Percentiles rank a stretch among this genome's conserved stretches.
Conservation (phyloP, 1,140 invertebrate species). For the Bombus huntii region DNA sequence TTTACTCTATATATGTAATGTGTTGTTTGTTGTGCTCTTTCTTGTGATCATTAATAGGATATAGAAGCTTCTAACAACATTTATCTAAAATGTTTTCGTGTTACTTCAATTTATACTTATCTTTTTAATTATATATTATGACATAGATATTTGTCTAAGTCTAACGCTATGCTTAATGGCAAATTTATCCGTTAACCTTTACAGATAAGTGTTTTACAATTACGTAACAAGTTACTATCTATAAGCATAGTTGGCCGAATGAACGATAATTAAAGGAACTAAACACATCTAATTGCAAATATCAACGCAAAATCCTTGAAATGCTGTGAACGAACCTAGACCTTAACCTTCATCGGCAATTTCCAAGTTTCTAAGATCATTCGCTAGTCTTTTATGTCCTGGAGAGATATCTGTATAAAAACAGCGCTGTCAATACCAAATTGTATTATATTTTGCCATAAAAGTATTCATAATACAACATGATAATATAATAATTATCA, state of each 20-base stretch:
- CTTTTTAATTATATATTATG: too few species aligned
- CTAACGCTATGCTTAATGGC: background rate
- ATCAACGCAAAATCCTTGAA: background rate
- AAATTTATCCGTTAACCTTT: slow-evolving; percentile 3
- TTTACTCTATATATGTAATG: too few species aligned
- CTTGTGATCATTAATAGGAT: too few species aligned
- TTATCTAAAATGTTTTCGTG: too few species aligned
- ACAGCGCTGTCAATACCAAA: too few species aligned
- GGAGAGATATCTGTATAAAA: background rate
- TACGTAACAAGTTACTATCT: background rate
- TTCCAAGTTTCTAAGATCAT: slow-evolving; percentile 17
- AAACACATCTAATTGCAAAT: slow-evolving; percentile 13
- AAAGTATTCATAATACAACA: too few species aligned
- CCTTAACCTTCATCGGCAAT: slow-evolving; percentile 46
- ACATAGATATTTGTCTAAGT: too few species aligned
- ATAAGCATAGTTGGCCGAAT: slow-evolving; percentile 9
- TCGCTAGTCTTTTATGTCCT: background rate
- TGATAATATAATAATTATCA: too few species aligned
- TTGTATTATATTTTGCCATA: too few species aligned
- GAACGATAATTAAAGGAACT: slow-evolving; percentile 14
- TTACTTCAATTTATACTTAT: too few species aligned
- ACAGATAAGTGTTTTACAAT: background rate
- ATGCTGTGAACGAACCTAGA: background rate
- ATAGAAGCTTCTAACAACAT: too few species aligned
- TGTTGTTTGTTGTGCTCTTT: too few species aligned